Conservation (phyloP, 2,113 vertebrate genomes). For the Desmodus rotundus region DNA sequence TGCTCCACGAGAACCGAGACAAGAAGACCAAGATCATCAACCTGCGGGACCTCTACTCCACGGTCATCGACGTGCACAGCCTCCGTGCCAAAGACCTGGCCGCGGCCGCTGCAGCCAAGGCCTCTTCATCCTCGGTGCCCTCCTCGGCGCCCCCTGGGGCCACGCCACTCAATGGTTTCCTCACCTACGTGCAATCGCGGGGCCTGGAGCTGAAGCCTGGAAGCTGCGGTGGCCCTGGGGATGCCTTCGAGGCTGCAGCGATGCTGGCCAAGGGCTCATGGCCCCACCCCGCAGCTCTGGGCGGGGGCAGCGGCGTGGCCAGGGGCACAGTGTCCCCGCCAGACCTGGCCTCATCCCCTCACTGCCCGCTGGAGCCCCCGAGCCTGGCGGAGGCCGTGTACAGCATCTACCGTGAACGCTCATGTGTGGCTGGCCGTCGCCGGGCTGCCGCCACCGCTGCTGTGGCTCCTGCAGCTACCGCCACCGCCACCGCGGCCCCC, state of each 20-base stretch:
- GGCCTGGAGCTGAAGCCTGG: constrained; percentile 82
- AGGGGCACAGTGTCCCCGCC: constrained; percentile 75
- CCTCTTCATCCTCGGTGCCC: constrained; percentile 30
- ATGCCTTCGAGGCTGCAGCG: constrained; percentile 80
- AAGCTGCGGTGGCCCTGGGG: constrained; percentile 24
- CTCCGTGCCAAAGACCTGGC: constrained; percentile 88
- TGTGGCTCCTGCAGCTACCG: neutral
- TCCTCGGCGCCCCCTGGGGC: constrained; percentile 41
- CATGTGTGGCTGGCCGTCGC: constrained; percentile 18
- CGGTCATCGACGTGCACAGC: constrained; percentile 96
- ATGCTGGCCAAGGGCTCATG: constrained; percentile 86
- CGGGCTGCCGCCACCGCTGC: neutral
- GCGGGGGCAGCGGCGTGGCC: neutral
- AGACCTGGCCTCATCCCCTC: constrained; percentile 72
- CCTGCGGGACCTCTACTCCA: constrained; percentile 96
- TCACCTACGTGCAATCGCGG: constrained; percentile 87
- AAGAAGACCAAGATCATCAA: constrained; percentile 97
- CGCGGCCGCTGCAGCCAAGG: constrained; percentile 34
- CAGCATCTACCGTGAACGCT: constrained; percentile 90
- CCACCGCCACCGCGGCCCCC: neutral
- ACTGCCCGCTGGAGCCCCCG: constrained; percentile 74
- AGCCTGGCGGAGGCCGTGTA: constrained; percentile 90
- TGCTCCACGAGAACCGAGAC: constrained; percentile 95
- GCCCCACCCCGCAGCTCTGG: constrained; percentile 83
- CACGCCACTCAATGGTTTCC: constrained; percentile 90